These are phyloP conservation scores for Drosophila aldrichi DNA, from an alignment of 2,888 invertebrate species.

Conservation along the genomic window DNA sequence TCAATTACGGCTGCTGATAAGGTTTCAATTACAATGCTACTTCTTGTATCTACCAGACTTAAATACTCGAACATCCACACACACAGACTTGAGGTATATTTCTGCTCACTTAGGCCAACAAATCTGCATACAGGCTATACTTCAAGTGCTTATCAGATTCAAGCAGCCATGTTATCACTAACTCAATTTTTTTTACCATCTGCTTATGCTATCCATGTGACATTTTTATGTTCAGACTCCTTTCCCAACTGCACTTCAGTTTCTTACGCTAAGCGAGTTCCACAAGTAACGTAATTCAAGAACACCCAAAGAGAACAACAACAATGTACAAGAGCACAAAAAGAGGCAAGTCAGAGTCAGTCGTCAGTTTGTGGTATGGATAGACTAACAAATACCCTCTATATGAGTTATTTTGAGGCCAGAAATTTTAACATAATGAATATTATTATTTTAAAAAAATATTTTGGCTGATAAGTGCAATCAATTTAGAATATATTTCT, in stretches of 20 bases:
- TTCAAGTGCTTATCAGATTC: constrained; percentile 39
- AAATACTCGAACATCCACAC: background rate
- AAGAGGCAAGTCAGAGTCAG: background rate
- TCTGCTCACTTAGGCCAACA: constrained; percentile 4
- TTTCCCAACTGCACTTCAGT: constrained; percentile 38
- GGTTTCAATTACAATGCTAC: background rate
- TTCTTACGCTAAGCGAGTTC: constrained; percentile 34
- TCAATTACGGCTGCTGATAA: constrained; percentile 27
- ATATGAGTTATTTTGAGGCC: too few relatives aligned
- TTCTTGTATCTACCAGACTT: background rate
- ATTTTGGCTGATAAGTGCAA: too few relatives aligned
- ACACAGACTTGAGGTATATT: background rate
- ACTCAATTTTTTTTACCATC: constrained; percentile 37
- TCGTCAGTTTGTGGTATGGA: background rate
- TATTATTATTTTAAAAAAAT: too few relatives aligned
- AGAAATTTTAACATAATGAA: too few relatives aligned
- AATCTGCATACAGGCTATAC: constrained; percentile 18
- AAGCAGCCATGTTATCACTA: constrained; percentile 36
- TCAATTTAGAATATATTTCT: too few relatives aligned
- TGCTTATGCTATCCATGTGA: constrained; percentile 19
- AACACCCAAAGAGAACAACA: constrained; percentile 17
- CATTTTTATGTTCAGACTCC: constrained; percentile 15
- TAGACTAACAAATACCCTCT: background rate
- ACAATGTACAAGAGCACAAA: constrained; percentile 9
- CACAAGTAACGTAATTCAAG: constrained; percentile 46